A percentile compares a stretch with the other conserved stretches of the same genome.
These are phyloP conservation scores for Smutsia temminckii DNA, from an alignment of 2,797 vertebrate species.

Conservation along the genomic window DNA sequence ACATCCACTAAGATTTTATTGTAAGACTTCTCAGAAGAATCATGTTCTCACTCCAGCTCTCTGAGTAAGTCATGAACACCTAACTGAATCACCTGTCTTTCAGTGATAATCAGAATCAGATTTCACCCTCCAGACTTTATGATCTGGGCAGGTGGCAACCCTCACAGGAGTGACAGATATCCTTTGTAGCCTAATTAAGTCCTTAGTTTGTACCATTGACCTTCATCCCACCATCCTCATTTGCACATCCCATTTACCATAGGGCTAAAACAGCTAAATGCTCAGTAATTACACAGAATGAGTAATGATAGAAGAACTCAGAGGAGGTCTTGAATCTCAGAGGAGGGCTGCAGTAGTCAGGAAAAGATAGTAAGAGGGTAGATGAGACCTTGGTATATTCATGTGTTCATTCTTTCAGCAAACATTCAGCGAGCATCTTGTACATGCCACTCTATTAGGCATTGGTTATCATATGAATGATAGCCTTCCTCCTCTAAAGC, in stretches of 20 bases:
- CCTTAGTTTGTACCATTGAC: neutral
- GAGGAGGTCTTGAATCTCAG: neutral
- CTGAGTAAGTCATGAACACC: neutral
- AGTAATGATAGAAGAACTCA: neutral
- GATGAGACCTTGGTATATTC: neutral
- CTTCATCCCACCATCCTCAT: neutral
- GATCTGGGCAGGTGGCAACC: neutral
- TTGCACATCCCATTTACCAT: neutral
- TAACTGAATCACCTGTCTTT: neutral
- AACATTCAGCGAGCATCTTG: neutral
- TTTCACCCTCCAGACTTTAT: neutral
- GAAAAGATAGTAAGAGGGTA: neutral
- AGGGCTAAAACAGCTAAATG: neutral
- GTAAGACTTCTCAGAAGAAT: neutral
- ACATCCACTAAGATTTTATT: neutral
- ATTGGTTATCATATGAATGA: neutral
- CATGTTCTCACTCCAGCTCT: neutral
- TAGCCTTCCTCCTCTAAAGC: neutral
- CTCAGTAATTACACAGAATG: neutral
- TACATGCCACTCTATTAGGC: neutral
- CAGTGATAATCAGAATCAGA: neutral
- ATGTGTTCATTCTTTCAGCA: neutral
- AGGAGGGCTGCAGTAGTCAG: neutral
- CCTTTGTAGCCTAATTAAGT: neutral
- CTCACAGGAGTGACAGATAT: neutral